Evolutionary conservation across 2,797 vertebrate species (phyloP).

Genomic region (Lepilemur septentrionalis): DNA sequence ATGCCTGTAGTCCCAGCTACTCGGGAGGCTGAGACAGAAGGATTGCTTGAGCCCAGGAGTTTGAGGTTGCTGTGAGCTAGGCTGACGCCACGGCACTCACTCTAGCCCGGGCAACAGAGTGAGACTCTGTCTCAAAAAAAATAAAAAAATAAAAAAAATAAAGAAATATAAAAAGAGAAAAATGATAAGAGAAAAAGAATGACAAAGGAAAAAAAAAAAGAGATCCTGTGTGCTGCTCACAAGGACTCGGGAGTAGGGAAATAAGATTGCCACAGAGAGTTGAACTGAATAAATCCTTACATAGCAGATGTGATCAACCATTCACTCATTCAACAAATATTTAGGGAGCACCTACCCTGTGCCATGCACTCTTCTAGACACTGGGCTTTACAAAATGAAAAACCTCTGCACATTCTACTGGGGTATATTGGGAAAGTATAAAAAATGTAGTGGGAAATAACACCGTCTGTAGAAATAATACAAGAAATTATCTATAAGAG

Average conservation of each 20-base stretch:
- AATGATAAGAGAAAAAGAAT: too few species aligned
- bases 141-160: too few species aligned
- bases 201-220: too few species aligned
- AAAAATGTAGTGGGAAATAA: not conserved
- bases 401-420: not conserved
- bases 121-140: too few species aligned
- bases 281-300: not conserved
- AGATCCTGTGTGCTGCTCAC: not conserved
- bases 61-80: too few species aligned
- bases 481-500: not conserved
- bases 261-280: not conserved
- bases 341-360: not conserved
- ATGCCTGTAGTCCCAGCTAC: too few species aligned
- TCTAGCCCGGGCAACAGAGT: too few species aligned
- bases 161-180: too few species aligned
- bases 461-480: not conserved
- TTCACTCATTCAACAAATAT: not conserved
- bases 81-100: too few species aligned
- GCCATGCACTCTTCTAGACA: not conserved
- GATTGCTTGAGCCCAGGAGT: not conserved
- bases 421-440: not conserved
- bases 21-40: too few species aligned
- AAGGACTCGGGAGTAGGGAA: not conserved
- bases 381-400: not conserved
- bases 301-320: not conserved